Evolutionary conservation across 2,113 vertebrate genomes (phyloP).

Genomic region (Bothrops jararaca): DNA sequence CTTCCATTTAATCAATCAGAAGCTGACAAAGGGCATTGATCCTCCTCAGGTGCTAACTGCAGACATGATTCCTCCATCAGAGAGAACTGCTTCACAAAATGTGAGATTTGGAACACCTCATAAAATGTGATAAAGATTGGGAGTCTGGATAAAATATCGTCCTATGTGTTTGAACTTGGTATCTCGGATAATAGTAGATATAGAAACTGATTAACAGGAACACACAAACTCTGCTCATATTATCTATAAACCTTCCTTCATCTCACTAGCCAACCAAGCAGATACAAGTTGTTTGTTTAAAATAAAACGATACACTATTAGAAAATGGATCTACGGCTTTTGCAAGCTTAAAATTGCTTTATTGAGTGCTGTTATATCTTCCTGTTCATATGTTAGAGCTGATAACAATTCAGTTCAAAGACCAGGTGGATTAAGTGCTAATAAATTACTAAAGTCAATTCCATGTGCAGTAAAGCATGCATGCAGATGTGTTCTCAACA

Average conservation of each 20-base stretch:
- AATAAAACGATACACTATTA: neutral
- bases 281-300: constrained; percentile 47
- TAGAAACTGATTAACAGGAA: neutral
- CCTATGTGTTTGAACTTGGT: neutral
- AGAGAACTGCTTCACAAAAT: constrained; percentile 80
- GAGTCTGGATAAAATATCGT: neutral
- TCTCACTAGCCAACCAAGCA: constrained; percentile 53
- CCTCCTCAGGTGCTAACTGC: constrained; percentile 86
- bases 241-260: constrained; percentile 34
- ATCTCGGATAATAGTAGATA: neutral
- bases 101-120: constrained; percentile 66
- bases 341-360: neutral
- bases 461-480: neutral
- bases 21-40: constrained; percentile 87
- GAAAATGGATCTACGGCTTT: neutral
- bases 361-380: neutral
- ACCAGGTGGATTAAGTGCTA: neutral
- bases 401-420: neutral
- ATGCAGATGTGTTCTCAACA: neutral
- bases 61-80: constrained; percentile 96
- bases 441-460: neutral
- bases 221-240: neutral
- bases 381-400: neutral
- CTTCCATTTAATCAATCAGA: constrained; percentile 94
- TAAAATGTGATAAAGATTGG: neutral